Conservation (phyloP, 1,140 invertebrate species). For the Heliconius nattereri region DNA sequence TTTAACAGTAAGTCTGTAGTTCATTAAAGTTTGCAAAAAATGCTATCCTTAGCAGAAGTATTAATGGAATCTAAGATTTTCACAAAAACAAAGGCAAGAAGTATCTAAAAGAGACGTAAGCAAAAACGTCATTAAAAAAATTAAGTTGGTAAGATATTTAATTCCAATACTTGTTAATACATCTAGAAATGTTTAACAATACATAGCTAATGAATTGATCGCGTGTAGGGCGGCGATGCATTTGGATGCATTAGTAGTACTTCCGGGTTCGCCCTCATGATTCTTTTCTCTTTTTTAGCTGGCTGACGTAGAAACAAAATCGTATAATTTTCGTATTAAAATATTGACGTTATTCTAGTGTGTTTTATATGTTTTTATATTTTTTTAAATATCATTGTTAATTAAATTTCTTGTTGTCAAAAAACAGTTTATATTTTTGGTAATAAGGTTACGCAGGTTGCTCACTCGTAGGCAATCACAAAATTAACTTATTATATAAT, state of each 20-base stretch:
- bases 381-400: too few species aligned
- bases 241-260: conserved; percentile 71
- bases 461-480: background rate
- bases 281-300: conserved; percentile 12
- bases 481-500: background rate
- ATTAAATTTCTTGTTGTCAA: too few species aligned
- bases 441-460: too few species aligned
- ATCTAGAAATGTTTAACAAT: conserved; percentile 49
- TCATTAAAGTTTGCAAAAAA: too few species aligned
- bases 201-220: conserved; percentile 69
- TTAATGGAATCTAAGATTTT: too few species aligned
- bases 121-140: too few species aligned
- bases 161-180: conserved; percentile 19
- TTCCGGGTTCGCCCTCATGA: conserved; percentile 60
- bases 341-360: background rate
- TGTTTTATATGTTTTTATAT: too few species aligned
- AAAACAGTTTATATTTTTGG: too few species aligned
- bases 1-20: too few species aligned
- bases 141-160: background rate
- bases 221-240: conserved; percentile 65
- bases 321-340: background rate
- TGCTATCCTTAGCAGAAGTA: too few species aligned
- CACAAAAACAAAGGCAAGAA: too few species aligned
- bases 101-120: too few species aligned
- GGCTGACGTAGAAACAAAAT: background rate